A percentile compares a stretch with the other conserved stretches of the same genome.
Evolutionary conservation across 1,140 invertebrate species (phyloP).

Genomic region (Pseudomyrmex gracilis): DNA sequence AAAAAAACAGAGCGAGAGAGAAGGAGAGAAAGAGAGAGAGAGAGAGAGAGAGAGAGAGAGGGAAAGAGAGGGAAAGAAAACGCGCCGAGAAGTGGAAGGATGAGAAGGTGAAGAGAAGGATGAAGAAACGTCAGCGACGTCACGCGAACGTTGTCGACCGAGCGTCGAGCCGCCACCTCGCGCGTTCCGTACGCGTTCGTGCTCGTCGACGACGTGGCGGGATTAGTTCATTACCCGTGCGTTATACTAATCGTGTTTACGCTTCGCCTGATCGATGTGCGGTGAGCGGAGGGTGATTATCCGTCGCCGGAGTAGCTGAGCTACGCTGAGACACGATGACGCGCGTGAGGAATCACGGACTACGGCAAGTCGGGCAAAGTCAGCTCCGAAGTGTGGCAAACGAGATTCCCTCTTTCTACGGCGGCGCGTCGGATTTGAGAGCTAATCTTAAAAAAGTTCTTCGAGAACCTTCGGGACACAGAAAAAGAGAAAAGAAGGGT

Average conservation of each 20-base stretch:
- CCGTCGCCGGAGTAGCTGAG: conserved; percentile 57
- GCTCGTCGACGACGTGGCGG: conserved; percentile 70
- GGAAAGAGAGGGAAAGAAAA: conserved; percentile 19
- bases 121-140: conserved; percentile 37
- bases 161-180: not conserved
- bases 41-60: conserved; percentile 22
- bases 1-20: conserved; percentile 7
- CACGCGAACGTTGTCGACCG: conserved; percentile 34
- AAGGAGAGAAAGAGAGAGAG: conserved; percentile 8
- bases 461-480: not conserved
- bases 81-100: not conserved
- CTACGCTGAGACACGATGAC: conserved; percentile 59
- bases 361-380: not conserved
- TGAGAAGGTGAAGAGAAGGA: not conserved
- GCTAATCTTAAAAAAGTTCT: not conserved
- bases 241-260: conserved; percentile 81
- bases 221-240: conserved; percentile 79
- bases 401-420: not conserved
- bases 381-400: not conserved
- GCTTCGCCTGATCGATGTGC: conserved; percentile 73
- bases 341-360: conserved; percentile 64
- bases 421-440: not conserved
- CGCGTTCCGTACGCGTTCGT: conserved; percentile 65
- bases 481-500: not conserved
- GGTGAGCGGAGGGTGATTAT: conserved; percentile 70